Evolutionary conservation across 2,113 vertebrate species (phyloP).

Genomic region (Pleuronectes platessa): DNA sequence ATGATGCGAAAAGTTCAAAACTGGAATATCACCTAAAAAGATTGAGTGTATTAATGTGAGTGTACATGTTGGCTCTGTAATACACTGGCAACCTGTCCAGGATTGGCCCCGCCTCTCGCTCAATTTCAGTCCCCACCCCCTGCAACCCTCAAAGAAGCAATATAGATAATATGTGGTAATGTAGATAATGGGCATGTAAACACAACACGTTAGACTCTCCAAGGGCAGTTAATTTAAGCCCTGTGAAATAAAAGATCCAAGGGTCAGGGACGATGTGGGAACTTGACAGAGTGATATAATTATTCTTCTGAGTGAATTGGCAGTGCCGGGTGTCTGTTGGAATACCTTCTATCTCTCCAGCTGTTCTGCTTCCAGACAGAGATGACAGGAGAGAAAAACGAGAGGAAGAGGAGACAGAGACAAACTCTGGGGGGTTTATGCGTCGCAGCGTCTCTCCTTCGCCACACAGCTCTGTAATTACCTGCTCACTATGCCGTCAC

Average conservation of each 20-base stretch:
- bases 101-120: no score
- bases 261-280: not conserved
- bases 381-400: not conserved
- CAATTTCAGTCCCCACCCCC: no score
- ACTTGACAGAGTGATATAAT: conserved; percentile 4
- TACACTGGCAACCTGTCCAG: no score
- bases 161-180: not conserved
- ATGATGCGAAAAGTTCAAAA: not conserved
- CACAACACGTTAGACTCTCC: not conserved
- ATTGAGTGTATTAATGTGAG: no score
- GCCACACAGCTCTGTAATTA: conserved; percentile 63
- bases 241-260: conserved; percentile 14
- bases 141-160: no score
- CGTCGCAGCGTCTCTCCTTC: conserved; percentile 53
- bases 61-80: no score
- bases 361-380: not conserved
- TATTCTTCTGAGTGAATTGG: conserved; percentile 4
- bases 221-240: not conserved
- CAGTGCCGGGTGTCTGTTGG: conserved; percentile 9
- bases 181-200: conserved; percentile 1
- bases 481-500: conserved; percentile 51
- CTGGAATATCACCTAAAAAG: no score
- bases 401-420: conserved; percentile 28
- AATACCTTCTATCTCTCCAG: not conserved
- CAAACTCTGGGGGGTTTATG: conserved; percentile 55